Evolutionary conservation across 2,113 vertebrate genomes (phyloP).

Genomic region (Eulemur rufifrons): DNA sequence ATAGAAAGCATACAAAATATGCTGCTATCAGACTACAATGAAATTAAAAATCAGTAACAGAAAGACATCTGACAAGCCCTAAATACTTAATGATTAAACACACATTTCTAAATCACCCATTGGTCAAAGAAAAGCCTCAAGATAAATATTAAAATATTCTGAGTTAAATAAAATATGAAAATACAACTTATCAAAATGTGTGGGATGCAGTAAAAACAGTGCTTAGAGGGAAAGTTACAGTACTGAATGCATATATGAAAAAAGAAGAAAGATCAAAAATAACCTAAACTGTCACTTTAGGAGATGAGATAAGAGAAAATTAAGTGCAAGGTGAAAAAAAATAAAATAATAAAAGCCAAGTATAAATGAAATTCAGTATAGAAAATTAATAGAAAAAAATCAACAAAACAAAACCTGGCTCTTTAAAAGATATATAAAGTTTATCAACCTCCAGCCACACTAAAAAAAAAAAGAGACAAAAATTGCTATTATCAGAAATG

Average conservation of each 20-base stretch:
- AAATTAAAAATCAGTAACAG: background rate
- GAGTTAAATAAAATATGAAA: background rate
- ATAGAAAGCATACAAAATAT: background rate
- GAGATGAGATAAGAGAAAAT: background rate
- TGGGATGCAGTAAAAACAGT: background rate
- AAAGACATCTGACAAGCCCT: background rate
- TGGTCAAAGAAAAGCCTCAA: background rate
- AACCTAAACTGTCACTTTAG: background rate
- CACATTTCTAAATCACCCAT: background rate
- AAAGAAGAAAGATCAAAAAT: background rate
- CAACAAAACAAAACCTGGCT: background rate
- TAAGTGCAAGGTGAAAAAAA: background rate
- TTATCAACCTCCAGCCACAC: background rate
- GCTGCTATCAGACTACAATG: background rate
- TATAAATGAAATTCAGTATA: background rate
- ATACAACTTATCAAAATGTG: background rate
- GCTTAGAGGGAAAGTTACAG: background rate
- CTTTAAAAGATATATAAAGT: background rate
- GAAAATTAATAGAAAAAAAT: background rate
- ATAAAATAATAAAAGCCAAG: background rate
- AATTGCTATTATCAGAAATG: background rate
- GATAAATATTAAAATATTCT: background rate
- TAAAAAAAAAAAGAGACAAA: background rate
- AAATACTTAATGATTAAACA: background rate
- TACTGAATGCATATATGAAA: background rate